A percentile compares a stretch with the other conserved stretches of the same genome.
Evolutionary conservation across 2,888 invertebrate genomes (phyloP).

Genomic region (Volucella inanis): DNA sequence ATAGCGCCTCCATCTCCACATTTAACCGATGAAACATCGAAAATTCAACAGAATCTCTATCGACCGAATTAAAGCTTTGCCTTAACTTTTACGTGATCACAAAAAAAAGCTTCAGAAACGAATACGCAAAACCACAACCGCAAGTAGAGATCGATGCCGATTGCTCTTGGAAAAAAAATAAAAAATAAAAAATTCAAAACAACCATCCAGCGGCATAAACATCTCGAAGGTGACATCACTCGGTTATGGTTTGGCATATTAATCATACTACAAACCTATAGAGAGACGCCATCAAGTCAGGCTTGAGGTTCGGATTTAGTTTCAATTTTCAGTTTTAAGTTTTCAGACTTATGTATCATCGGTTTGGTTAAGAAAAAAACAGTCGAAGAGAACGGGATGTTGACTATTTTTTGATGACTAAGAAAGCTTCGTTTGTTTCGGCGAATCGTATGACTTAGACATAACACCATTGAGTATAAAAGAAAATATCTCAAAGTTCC

Average conservation of each 20-base stretch:
- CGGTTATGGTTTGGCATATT: slow-evolving; percentile 40
- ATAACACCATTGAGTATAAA: slow-evolving; percentile 32
- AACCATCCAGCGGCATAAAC: slow-evolving; percentile 28
- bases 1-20: not conserved
- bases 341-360: slow-evolving; percentile 27
- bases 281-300: not conserved
- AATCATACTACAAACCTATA: slow-evolving; percentile 34
- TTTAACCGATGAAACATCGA: slow-evolving; percentile 59
- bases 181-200: not conserved
- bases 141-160: not conserved
- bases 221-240: slow-evolving; percentile 69
- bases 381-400: slow-evolving; percentile 13
- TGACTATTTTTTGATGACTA: slow-evolving; percentile 34
- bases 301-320: slow-evolving; percentile 21
- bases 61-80: not conserved
- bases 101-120: slow-evolving; percentile 10
- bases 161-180: slow-evolving; percentile 38
- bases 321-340: not conserved
- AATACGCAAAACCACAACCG: too few species aligned
- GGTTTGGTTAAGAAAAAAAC: slow-evolving; percentile 6
- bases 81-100: slow-evolving; percentile 9
- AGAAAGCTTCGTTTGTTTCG: slow-evolving; percentile 54
- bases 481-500: slow-evolving; percentile 48
- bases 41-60: slow-evolving; percentile 45
- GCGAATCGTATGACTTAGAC: slow-evolving; percentile 2